These are phyloP conservation scores for Strix uralensis DNA, from an alignment of 2,113 vertebrate genomes.

Conservation along the genomic window DNA sequence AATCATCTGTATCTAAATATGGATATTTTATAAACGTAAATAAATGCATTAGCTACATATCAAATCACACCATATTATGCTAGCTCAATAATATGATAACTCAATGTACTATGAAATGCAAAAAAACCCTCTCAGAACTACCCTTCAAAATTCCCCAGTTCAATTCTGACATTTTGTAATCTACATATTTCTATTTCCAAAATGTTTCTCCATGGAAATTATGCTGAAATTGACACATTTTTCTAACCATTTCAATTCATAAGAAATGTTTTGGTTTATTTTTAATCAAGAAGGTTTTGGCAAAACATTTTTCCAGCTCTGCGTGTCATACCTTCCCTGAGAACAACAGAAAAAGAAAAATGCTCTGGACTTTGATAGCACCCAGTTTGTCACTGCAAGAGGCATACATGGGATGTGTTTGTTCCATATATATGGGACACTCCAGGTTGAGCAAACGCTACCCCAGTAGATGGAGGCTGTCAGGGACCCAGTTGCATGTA, in stretches of 20 bases:
- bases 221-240: neutral
- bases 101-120: neutral
- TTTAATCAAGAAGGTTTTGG: neutral
- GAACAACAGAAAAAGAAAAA: neutral
- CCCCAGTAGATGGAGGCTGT: neutral
- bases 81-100: neutral
- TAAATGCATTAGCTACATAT: neutral
- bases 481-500: fast-evolving
- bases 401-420: fast-evolving
- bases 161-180: neutral
- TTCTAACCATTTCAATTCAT: neutral
- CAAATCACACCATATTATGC: neutral
- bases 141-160: neutral
- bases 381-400: neutral
- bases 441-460: neutral
- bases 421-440: fast-evolving
- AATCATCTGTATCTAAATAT: neutral
- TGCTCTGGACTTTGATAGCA: neutral
- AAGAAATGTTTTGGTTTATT: neutral
- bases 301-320: neutral
- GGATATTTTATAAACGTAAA: neutral
- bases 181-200: neutral
- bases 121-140: neutral
- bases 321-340: neutral
- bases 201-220: neutral